Base-by-base conservation (phyloP, 2,113 vertebrate species). In the Aspiorhynchus laticeps region DNA sequence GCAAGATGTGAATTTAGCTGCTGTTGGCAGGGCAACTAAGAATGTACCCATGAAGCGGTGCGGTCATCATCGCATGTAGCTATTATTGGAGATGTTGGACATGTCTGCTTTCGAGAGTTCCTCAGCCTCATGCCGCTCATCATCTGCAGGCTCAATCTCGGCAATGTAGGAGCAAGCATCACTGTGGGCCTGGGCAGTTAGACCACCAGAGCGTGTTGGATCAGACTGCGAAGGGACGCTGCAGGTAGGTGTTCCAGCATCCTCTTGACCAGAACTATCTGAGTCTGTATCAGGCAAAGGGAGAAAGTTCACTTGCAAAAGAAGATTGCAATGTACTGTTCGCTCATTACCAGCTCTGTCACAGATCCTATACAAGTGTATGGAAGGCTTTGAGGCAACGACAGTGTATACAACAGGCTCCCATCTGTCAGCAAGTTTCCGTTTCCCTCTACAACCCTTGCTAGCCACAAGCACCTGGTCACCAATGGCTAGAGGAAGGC, bases 401-500 rank as follows among this genome's bases (percentile, higher is more conserved):
- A 87, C 78, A 6, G 74, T 46, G 46, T 88, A 85, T 0, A 87
- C 26, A 10, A 69, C 28, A 5, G 88, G 41, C 17, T 79, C 48
- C 76, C 81, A 83, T 53, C 65, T 86, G 14, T 90, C 84, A 38
- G 79, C 65, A 7, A 89, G 51, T 26, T 89, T 90, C 0, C 6
- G 3, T 33, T 87, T 82, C 0, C 80, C 89, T 21, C 21, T 83
- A 9, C 31, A 19, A 10, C 56, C 67, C 9, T 87, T 88, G 38
- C 87, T 90, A 17, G 83, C 86, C 46, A 90, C 28, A 7, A 89
- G 63, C 12, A 88, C 88, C 19, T 80, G 79, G 53, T 88, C 88
- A 51, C 86, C 80, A 3, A 83, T 2, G 10, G 36, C 46, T 9
- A 90, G 59, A 59, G 56, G 33, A 7, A 81, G 17, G 46, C 82